These are phyloP conservation scores for Capra hircus DNA, from an alignment of 2,113 vertebrate species.

Conservation along the genomic window DNA sequence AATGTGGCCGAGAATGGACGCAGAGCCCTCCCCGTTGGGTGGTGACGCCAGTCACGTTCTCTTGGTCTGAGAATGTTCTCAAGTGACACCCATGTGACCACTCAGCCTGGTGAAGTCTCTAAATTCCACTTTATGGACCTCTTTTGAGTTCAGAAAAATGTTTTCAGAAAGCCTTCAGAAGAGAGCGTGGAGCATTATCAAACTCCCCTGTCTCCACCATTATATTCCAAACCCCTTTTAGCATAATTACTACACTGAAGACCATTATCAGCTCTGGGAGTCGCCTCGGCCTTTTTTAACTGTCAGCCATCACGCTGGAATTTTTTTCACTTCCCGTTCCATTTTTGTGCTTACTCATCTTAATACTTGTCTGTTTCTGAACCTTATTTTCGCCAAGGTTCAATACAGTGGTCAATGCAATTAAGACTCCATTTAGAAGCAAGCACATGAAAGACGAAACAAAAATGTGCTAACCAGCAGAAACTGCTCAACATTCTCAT, in stretches of 20 bases:
- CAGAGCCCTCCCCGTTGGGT: not conserved
- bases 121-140: not conserved
- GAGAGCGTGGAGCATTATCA: not conserved
- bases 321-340: not conserved
- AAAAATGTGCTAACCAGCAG: fast-evolving
- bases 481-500: not conserved
- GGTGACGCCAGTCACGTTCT: not conserved
- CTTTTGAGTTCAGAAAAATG: not conserved
- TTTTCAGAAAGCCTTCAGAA: not conserved
- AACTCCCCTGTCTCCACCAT: not conserved
- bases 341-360: not conserved
- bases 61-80: not conserved
- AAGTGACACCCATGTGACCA: not conserved
- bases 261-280: not conserved
- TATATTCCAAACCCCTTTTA: not conserved
- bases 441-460: not conserved
- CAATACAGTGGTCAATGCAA: not conserved
- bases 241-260: not conserved
- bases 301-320: not conserved
- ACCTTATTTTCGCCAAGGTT: not conserved
- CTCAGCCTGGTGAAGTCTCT: not conserved
- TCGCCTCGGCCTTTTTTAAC: not conserved
- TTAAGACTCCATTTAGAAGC: constrained; percentile 6
- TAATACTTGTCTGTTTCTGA: not conserved
- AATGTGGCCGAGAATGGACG: not conserved